These are phyloP conservation scores for Pseudocheirus occidentalis DNA, from an alignment of 2,797 vertebrate species.

Conservation along the genomic window DNA sequence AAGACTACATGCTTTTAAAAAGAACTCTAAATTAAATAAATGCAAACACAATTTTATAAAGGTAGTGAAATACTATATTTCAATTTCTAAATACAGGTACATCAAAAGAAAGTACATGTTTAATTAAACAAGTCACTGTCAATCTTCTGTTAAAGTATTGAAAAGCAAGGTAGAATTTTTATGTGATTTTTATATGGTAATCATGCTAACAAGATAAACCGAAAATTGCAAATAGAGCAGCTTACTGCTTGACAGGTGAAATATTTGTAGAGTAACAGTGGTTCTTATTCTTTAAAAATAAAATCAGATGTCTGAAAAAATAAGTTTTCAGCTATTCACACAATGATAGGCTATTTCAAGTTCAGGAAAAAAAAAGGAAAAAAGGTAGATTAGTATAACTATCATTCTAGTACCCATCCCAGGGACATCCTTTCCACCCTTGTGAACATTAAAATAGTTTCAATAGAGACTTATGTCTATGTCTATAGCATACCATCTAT, in stretches of 20 bases:
- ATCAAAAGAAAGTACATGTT: conserved; percentile 57
- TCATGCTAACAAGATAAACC: conserved; percentile 45
- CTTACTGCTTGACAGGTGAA: conserved; percentile 35
- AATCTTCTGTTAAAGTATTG: conserved; percentile 51
- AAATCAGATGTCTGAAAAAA: conserved; percentile 60
- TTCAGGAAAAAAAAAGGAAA: background rate
- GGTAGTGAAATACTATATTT: conserved; percentile 76
- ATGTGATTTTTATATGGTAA: background rate
- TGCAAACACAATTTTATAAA: conserved; percentile 84
- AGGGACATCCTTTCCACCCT: conserved; percentile 3
- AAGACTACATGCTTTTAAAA: conserved; percentile 83
- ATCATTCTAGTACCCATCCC: background rate
- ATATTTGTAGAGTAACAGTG: conserved; percentile 55
- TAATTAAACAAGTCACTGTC: conserved; percentile 11
- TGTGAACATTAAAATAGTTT: conserved; percentile 29
- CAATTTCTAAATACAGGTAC: conserved; percentile 60
- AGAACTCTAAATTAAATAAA: conserved; percentile 85
- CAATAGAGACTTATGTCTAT: conserved; percentile 25
- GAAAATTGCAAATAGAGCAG: conserved; percentile 6
- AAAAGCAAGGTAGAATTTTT: conserved; percentile 25
- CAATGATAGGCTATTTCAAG: background rate
- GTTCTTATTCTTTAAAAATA: conserved; percentile 22
- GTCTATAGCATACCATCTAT: conserved; percentile 4
- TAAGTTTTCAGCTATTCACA: conserved; percentile 45
- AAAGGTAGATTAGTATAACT: conserved; percentile 22